phyloP scores from a whole-genome alignment of 2,113 vertebrate species.

The Pteronura brasiliensis region DNA sequence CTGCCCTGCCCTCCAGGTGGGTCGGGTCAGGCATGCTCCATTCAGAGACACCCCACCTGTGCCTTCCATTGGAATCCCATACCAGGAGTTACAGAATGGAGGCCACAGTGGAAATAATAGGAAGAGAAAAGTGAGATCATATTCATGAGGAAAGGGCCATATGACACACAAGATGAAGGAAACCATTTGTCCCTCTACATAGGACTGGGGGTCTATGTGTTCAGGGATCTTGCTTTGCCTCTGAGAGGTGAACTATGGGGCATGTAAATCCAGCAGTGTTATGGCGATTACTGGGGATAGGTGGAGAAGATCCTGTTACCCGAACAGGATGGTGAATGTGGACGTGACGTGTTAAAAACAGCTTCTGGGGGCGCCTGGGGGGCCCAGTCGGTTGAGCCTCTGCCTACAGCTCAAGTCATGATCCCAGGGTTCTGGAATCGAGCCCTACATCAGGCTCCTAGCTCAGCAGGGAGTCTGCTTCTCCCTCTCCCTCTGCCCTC shows the following conservation, averaged over 20 bases:
- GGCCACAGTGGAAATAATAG: not conserved
- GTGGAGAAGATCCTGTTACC: conserved; percentile 47
- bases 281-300: conserved; percentile 35
- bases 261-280: conserved; percentile 4
- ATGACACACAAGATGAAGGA: not conserved
- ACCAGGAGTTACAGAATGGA: not conserved
- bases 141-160: not conserved
- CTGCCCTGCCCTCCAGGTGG: not conserved
- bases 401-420: not conserved
- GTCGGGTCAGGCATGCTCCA: not conserved
- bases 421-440: not conserved
- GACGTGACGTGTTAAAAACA: not conserved
- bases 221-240: not conserved
- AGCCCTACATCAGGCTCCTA: not conserved
- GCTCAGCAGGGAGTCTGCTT: not conserved
- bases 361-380: not conserved
- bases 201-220: not conserved
- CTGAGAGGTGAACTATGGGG: conserved; percentile 32
- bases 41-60: not conserved
- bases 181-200: not conserved
- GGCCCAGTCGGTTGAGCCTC: not conserved
- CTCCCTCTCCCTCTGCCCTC: not conserved
- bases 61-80: not conserved
- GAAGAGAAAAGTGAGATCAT: not conserved
- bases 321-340: not conserved